Conservation (phyloP, 2,113 vertebrate species). For the Hippocampus guttulatus region DNA sequence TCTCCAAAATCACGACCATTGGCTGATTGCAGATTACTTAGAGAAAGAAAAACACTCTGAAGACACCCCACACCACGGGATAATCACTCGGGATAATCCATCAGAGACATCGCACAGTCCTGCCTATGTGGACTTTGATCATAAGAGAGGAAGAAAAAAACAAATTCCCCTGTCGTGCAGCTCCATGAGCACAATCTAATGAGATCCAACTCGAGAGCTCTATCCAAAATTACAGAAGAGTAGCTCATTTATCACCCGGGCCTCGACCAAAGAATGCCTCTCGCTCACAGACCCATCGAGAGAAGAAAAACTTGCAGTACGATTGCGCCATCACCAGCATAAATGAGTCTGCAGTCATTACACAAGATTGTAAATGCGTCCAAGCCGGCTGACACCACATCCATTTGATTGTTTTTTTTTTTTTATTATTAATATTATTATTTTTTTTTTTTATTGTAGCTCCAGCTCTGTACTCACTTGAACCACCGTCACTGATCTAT, state of each 20-base stretch:
- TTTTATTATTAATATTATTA: no score
- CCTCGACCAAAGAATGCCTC: conserved; percentile 6
- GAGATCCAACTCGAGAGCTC: neutral
- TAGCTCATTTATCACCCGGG: neutral
- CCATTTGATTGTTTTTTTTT: conserved; percentile 30
- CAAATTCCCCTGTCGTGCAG: neutral
- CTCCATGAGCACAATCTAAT: neutral
- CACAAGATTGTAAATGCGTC: conserved; percentile 59
- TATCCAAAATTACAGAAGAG: neutral
- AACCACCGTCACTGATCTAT: no score
- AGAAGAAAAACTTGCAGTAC: conserved; percentile 20
- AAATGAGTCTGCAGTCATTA: conserved; percentile 61
- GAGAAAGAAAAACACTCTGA: neutral
- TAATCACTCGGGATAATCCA: no score
- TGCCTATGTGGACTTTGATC: neutral
- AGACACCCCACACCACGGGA: neutral
- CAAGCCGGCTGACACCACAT: conserved; percentile 56
- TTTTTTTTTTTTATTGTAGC: neutral
- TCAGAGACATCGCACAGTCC: neutral
- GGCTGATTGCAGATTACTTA: neutral
- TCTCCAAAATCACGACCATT: neutral
- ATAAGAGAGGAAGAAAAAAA: neutral
- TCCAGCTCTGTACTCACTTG: no score
- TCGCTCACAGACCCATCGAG: conserved; percentile 15
- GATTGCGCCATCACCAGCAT: conserved; percentile 55